Base-by-base conservation (phyloP, 2,888 invertebrate species). In the Epicampocera succincta region DNA sequence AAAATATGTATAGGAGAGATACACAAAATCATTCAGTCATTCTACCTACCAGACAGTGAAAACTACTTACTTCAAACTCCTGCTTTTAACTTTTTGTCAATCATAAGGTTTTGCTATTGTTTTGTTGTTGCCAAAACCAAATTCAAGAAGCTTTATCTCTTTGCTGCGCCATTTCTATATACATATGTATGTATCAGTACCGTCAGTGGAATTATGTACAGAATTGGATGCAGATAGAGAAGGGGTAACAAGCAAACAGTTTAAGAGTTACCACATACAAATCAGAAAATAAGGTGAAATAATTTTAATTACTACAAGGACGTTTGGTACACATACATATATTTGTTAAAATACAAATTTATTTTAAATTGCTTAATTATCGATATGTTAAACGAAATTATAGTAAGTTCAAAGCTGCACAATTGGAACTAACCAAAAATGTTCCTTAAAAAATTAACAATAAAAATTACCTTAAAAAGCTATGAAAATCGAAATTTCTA, bases 131-230 rank as follows among this genome's bases (percentile, higher is more conserved):
- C 77, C 40, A 65, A 69, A 77, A 77, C 63, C 71, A 65, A 56
- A 71, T 71, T 63, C 56, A 77, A 77, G 77, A 77, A 77, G 77
- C 71, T 71, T 71, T 77, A 71, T 71, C 77, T 71, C 71, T 77
- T 69, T 46, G 56, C 77, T 71, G 71, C 63, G 63, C 77, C 63
- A 77, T 50, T 71, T 69, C 66, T 46, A 76, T 76, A 38, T 56
- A 54, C 33, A 29, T 25, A 54, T 29, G 29, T 8, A 50, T 61
- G n/a, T n/a, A 76, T 61, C 38, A 38, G 42, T 60, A 60, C 42
- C 68, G 58, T 21, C 75, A 60, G 50, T 60, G 29, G 48, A 60
- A 52, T 60, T 60, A 60, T 68, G 50, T 42, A 75, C 42, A 46
- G 11, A 48, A 46, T 65, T 21, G 19, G 9, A 25, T 42, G 50